Evolutionary conservation across 2,797 vertebrate species (phyloP).

Genomic region (Propithecus deckenii): DNA sequence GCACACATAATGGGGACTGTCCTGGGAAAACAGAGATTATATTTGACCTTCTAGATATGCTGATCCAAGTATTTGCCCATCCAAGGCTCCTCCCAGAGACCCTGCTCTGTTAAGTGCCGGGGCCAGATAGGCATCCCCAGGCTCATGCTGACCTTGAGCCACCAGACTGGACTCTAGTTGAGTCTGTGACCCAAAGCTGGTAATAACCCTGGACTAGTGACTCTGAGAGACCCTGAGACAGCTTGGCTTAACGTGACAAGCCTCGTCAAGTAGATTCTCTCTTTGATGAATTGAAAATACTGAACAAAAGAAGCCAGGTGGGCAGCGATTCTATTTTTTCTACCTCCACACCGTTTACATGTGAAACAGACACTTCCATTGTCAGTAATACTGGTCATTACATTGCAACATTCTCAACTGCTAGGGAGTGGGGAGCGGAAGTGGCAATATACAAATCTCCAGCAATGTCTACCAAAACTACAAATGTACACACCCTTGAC

Average conservation of each 20-base stretch:
- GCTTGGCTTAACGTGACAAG: background rate
- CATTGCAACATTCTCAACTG: background rate
- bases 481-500: background rate
- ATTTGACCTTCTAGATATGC: background rate
- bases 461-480: background rate
- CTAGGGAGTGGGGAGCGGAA: background rate
- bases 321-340: background rate
- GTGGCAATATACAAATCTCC: background rate
- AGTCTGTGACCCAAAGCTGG: background rate
- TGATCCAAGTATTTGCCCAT: background rate
- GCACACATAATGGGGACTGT: background rate
- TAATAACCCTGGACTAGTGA: background rate
- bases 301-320: background rate
- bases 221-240: background rate
- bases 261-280: conserved; percentile 9
- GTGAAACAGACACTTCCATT: background rate
- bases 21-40: background rate
- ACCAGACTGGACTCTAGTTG: background rate
- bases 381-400: background rate
- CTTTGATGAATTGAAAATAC: background rate
- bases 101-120: background rate
- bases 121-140: background rate
- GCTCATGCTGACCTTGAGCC: background rate
- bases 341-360: background rate
- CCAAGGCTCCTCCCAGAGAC: background rate